Evolutionary conservation across 2,888 invertebrate species (phyloP).

Genomic region (Heteromurus nitidus): DNA sequence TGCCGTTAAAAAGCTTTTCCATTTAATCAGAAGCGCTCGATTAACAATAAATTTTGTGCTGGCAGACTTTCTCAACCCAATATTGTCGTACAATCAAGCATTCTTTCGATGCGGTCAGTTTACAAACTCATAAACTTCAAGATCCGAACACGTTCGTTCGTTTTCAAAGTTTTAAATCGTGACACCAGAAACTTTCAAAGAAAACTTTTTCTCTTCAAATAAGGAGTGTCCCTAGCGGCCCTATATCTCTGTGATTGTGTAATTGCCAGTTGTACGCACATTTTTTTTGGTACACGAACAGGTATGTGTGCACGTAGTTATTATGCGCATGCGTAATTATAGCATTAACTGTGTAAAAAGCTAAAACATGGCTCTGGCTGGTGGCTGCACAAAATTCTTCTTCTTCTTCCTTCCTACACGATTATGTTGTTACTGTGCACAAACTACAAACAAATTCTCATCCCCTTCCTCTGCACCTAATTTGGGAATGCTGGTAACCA

Average conservation of each 20-base stretch:
- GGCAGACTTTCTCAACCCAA: too few relatives aligned
- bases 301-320: conserved; percentile 12
- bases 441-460: too few relatives aligned
- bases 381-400: neutral
- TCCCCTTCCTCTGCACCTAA: too few relatives aligned
- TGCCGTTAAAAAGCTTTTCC: too few relatives aligned
- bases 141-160: neutral
- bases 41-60: too few relatives aligned
- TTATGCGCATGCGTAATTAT: conserved; percentile 36
- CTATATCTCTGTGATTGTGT: too few relatives aligned
- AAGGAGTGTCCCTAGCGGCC: conserved; percentile 47
- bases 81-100: too few relatives aligned
- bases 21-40: too few relatives aligned
- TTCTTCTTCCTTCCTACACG: conserved; percentile 8
- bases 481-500: too few relatives aligned
- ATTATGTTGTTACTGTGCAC: neutral
- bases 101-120: too few relatives aligned
- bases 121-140: conserved; percentile 5
- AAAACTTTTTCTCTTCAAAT: conserved; percentile 31
- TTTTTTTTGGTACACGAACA: too few relatives aligned
- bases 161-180: conserved; percentile 28
- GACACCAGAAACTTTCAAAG: conserved; percentile 39
- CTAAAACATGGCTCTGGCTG: conserved; percentile 4
- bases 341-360: conserved; percentile 18
- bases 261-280: too few relatives aligned